Base-by-base conservation (phyloP, 2,888 invertebrate species). In the Rosalia funebris region DNA sequence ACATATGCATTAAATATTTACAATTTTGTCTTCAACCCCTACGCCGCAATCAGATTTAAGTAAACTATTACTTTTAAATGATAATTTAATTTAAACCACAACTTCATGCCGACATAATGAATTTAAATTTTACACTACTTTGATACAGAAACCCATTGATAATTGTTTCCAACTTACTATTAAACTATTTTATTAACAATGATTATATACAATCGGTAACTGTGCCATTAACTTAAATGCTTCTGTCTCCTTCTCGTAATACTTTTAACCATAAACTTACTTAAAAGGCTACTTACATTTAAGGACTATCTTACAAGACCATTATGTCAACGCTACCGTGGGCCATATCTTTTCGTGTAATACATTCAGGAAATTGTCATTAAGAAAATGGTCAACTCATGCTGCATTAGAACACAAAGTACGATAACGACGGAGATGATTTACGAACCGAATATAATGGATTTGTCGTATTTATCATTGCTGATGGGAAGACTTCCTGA, bases 401-500 rank as follows among this genome's bases (percentile, higher is more conserved):
- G 42, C 42, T 53, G 31, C 17, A 39, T 34, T 32, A 17, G 42
- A 16, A 5, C 11, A 41, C 31, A 31, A 14, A n/a, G 32, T 32
- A 20, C 11, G 32, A 15, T 42, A 42, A 53, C 32, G 53, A 53
- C 37, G 12, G 11, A 16, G 37, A 42, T 31, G 42, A 53, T 42
- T 42, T 53, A 53, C 42, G 16, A 17, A 53, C 52, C 53, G 42
- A 53, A 53, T 42, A 53, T 53, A 53, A 53, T 53, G 53, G 53
- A 53, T 53, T 42, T 42, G 42, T 42, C 53, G 53, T 42, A 53
- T 53, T 25, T 20, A 42, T 53, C 53, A 42, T 14, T 11, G 53
- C 42, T 53, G 42, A 53, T 53, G 53, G 17, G 14, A 32, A 11
- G 53, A 14, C 53, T 53, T 53, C 53, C 53, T 53, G 53, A 42